Evolutionary conservation across 1,140 invertebrate species (phyloP).

Genomic region (Lerema accius): DNA sequence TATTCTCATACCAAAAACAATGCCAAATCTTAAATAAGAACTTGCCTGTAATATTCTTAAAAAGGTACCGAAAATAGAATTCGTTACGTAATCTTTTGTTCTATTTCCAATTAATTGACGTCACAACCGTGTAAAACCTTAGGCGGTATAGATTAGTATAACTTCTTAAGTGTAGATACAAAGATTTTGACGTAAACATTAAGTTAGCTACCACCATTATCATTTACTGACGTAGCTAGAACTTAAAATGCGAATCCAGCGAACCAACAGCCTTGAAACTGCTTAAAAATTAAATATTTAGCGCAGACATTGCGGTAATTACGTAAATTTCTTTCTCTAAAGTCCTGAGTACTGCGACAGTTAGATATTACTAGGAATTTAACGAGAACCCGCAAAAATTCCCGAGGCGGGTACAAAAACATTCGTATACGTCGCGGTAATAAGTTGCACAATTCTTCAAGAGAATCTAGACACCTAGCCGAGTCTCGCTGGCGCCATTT

Average conservation of each 20-base stretch:
- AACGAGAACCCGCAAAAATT: conserved; percentile 50
- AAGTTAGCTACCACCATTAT: neutral
- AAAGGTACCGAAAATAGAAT: too few relatives aligned
- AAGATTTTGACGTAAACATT: too few relatives aligned
- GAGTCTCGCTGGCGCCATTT: conserved; percentile 45
- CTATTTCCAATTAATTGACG: too few relatives aligned
- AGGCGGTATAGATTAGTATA: too few relatives aligned
- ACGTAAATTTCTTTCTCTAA: conserved; percentile 30
- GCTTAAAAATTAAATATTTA: conserved; percentile 29
- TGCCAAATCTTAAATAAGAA: too few relatives aligned
- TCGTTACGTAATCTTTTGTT: too few relatives aligned
- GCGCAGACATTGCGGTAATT: conserved; percentile 32
- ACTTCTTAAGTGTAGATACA: too few relatives aligned
- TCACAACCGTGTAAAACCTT: too few relatives aligned
- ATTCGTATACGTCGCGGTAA: conserved; percentile 58
- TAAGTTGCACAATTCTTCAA: conserved; percentile 59
- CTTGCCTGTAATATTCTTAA: too few relatives aligned
- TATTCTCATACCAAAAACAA: too few relatives aligned
- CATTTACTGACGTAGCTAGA: conserved; percentile 8
- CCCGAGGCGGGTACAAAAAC: conserved; percentile 42
- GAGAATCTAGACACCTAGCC: conserved; percentile 47
- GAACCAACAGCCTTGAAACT: neutral
- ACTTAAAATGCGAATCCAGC: conserved; percentile 12
- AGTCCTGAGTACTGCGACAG: conserved; percentile 26
- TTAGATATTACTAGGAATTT: conserved; percentile 41